These are phyloP conservation scores for Papilio polyxenes DNA, from an alignment of 1,140 invertebrate genomes.

Conservation along the genomic window DNA sequence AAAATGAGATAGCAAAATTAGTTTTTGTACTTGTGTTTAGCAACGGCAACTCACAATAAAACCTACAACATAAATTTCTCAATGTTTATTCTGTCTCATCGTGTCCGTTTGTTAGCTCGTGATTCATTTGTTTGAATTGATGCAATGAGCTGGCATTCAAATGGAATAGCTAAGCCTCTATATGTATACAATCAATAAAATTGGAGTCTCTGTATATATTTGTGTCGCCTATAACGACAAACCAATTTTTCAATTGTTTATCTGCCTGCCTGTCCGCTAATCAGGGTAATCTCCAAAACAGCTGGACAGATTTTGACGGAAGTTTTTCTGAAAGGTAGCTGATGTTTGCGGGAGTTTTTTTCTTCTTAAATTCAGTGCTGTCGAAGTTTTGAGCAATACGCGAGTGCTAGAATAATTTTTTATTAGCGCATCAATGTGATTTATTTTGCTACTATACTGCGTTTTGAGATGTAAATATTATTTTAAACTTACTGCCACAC, in stretches of 20 bases:
- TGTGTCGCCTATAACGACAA: too few species aligned
- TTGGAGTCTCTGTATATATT: too few species aligned
- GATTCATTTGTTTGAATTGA: constrained; percentile 18
- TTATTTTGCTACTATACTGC: not conserved
- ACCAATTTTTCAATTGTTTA: too few species aligned
- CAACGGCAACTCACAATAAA: not conserved
- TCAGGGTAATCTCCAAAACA: too few species aligned
- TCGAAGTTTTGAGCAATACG: too few species aligned
- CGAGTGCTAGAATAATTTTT: not conserved
- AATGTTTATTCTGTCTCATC: constrained; percentile 4
- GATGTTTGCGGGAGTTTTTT: too few species aligned
- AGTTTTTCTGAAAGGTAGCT: too few species aligned
- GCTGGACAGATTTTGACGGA: too few species aligned
- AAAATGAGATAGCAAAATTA: too few species aligned
- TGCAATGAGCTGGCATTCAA: constrained; percentile 14
- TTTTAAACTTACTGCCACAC: not conserved
- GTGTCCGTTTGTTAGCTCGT: not conserved
- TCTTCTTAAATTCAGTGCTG: too few species aligned
- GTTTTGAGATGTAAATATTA: not conserved
- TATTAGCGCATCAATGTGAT: constrained; percentile 3
- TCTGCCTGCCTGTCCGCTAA: too few species aligned
- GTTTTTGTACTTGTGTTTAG: too few species aligned
- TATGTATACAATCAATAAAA: not conserved
- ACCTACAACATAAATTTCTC: not conserved
- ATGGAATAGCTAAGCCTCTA: not conserved